Evolutionary conservation across 2,113 vertebrate species (phyloP).

Genomic region (Crotophaga sulcirostris): DNA sequence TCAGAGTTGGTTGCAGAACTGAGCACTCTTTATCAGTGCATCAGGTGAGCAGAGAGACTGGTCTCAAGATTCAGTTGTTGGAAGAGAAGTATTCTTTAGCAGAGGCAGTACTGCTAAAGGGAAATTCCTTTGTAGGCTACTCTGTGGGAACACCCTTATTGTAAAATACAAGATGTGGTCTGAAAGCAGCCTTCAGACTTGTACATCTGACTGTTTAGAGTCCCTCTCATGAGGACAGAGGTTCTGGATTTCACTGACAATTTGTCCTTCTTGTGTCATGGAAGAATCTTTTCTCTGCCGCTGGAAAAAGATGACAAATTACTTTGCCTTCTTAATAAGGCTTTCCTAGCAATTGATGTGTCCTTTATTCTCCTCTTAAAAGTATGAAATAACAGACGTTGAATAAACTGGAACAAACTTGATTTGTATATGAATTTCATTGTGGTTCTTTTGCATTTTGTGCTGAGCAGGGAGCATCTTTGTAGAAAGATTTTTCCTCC

Average conservation of each 20-base stretch:
- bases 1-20: constrained; percentile 96
- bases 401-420: neutral
- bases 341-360: neutral
- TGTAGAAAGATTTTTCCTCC: neutral
- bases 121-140: neutral
- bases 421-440: neutral
- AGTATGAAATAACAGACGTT: neutral
- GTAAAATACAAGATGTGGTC: neutral
- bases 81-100: neutral
- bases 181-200: neutral
- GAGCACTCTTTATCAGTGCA: constrained; percentile 94
- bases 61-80: neutral
- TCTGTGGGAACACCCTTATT: neutral
- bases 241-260: neutral
- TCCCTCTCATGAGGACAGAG: neutral
- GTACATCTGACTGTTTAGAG: neutral
- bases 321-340: neutral
- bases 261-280: neutral
- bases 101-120: neutral
- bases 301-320: neutral
- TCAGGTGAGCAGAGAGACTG: constrained; percentile 67
- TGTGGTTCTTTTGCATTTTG: neutral
- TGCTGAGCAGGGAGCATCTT: neutral
- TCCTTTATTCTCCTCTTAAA: neutral
- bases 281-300: neutral